Evolutionary conservation across 2,888 invertebrate species (phyloP), one percentile per base, ranked within the genome.

Genomic region (Dorcus hopei): DNA sequence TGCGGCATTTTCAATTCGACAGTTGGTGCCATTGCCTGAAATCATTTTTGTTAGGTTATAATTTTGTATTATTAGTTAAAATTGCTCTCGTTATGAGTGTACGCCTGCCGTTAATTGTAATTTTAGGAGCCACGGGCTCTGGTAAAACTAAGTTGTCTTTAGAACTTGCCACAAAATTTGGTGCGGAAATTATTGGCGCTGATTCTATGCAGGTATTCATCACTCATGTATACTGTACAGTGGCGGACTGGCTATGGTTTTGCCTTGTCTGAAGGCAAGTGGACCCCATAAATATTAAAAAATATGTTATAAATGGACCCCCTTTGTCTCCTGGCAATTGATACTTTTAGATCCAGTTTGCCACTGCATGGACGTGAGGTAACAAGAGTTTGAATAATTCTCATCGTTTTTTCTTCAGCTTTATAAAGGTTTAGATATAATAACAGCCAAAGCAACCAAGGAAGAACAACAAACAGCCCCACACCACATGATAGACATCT

Each of bases 111-210:
- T 80, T 93, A 72, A 87, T 98, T 70, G 90, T 97, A 52, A 89
- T 99, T 80, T 83, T 97, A 66, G 99, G 99, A 69, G 90, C 97
- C 38, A 99, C 99, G 42, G 99, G 97, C 8, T 90, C 93, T 5
- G 99, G 99, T 57, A 99, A 99, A 82, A 96, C 98, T 1, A 97
- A 97, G 80, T 81, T 99, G 67, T 92, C 95, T 57, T 83, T 99
- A 58, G 93, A 97, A 81, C 81, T 99, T 64, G 97, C 96, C 0
- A 85, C 87, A 70, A 87, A 83, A 74, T 95, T 91, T 77, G 83
- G 83, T 65, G 92, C 95, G 26, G 97, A 98, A 84, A 90, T 99
- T 58, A 91, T 99, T 60, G 97, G 96, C 73, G 97, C 97, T 0
- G 99, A 99, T 86, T 97, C 98, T 16, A 98, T 99, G 97, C 99